Percentiles rank a stretch among this genome's conserved stretches.
phyloP scores from a whole-genome alignment of 2,113 vertebrate genomes.

The Phylloscopus trochiloides region DNA sequence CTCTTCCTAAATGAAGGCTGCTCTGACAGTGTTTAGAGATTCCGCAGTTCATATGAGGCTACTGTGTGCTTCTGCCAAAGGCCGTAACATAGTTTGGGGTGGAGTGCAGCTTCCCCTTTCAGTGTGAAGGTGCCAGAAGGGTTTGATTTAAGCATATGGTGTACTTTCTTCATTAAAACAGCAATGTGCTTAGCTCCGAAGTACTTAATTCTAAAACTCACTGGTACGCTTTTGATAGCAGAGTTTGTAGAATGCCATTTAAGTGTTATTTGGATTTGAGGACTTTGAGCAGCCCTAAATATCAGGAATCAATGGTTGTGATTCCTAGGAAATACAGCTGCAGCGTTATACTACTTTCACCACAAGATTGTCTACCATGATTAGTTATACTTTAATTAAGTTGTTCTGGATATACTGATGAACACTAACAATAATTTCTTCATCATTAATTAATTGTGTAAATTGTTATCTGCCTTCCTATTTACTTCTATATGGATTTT shows the following conservation, averaged over 20 bases:
- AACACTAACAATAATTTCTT: neutral
- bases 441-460: neutral
- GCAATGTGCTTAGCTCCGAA: neutral
- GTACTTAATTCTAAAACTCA: neutral
- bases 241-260: neutral
- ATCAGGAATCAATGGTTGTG: neutral
- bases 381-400: neutral
- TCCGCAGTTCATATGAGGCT: neutral
- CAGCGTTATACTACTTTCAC: neutral
- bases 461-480: neutral
- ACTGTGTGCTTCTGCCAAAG: neutral
- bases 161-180: neutral
- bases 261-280: neutral
- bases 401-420: neutral
- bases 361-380: neutral
- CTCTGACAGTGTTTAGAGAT: slow-evolving; percentile 55
- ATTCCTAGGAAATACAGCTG: neutral
- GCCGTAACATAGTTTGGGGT: neutral
- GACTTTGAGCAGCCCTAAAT: neutral
- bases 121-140: neutral
- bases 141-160: neutral
- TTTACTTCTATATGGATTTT: neutral
- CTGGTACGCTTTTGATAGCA: neutral
- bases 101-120: neutral
- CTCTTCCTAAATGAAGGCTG: slow-evolving; percentile 5